Evolutionary conservation across 2,888 invertebrate genomes (phyloP).

Genomic region (Dexiosoma caninum): DNA sequence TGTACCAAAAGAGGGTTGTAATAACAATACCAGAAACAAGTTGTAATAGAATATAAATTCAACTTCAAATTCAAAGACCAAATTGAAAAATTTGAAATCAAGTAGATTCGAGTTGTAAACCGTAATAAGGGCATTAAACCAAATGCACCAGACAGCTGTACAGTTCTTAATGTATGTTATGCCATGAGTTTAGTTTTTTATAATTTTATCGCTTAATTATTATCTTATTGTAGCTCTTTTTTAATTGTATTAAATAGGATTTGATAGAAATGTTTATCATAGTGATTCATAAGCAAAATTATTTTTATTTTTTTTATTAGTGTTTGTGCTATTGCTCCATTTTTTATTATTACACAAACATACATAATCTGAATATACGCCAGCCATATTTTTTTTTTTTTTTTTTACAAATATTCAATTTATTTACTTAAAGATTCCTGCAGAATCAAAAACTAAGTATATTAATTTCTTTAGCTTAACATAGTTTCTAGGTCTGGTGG

Average conservation of each 20-base stretch:
- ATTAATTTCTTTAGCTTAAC: slow-evolving; percentile 10
- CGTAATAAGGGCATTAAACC: too few species aligned
- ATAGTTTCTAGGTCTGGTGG: too few species aligned
- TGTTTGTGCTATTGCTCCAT: slow-evolving; percentile 23
- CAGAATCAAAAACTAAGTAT: not conserved
- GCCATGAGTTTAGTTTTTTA: slow-evolving; percentile 8
- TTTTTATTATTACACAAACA: not conserved
- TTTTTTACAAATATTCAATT: slow-evolving; percentile 11
- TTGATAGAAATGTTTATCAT: slow-evolving; percentile 21
- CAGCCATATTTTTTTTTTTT: slow-evolving; percentile 36
- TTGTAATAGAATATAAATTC: too few species aligned
- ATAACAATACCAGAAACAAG: too few species aligned
- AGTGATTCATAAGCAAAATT: not conserved
- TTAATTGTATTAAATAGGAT: slow-evolving; percentile 33
- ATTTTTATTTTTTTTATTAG: slow-evolving; percentile 2
- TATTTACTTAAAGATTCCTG: slow-evolving; percentile 26
- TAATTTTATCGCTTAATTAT: not conserved
- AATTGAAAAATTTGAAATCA: too few species aligned
- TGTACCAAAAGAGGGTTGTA: too few species aligned
- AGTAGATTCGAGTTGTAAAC: too few species aligned
- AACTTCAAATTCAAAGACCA: too few species aligned
- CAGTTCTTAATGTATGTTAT: slow-evolving; percentile 11
- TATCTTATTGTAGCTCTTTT: slow-evolving; percentile 25
- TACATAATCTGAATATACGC: not conserved
- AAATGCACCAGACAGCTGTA: slow-evolving; percentile 13